Evolutionary conservation across 2,888 invertebrate species (phyloP), one percentile per base, ranked within the genome.

Genomic region (Rhamphomyia laevipes): DNA sequence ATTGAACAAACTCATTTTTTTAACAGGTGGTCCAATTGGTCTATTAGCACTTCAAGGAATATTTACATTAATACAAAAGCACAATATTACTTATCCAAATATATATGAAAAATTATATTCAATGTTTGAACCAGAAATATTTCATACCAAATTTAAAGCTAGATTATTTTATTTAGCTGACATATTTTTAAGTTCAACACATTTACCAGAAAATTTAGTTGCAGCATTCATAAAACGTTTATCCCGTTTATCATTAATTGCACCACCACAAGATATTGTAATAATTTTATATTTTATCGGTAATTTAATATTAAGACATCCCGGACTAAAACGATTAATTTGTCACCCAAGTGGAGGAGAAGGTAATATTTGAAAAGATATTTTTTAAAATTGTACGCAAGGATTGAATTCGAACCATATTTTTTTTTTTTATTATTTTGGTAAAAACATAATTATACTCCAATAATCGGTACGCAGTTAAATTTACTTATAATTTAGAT

Each of bases 81-180:
- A 93, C 72, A 95, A 96, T 73, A 79, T 97, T 72, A 87, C 94
- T 61, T 95, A 94, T 72, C 95, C 96, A 1, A 86, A 92, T 65
- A 90, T 97, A 66, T 97, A 91, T 72, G 82, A 81, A 58, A 92
- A 95, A 61, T 75, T 97, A n/a, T 97, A 97, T 73, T 85, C 86
- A 17, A 84, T 97, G 82, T 86, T 94, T 63, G 86, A 89, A 62
- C 88, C 92, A 0, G 85, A 86, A 61, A 84, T 96, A 61, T 90
- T 96, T 68, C 86, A 87, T 61, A 90, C 88, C 12, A 86, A 90
- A 61, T 92, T 89, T 71, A 88, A 90, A 67, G 81, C 86, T 1
- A 77, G 93, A 42, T 81, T 97, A 50, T 84, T 95, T 70, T 86
- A 88, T 61, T 76, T 96, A 51, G 78, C 90, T 0, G 90, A 96